A percentile compares a stretch with the other conserved stretches of the same genome.
Evolutionary conservation across 2,113 vertebrate species (phyloP).

Genomic region (Herpailurus yagouaroundi): DNA sequence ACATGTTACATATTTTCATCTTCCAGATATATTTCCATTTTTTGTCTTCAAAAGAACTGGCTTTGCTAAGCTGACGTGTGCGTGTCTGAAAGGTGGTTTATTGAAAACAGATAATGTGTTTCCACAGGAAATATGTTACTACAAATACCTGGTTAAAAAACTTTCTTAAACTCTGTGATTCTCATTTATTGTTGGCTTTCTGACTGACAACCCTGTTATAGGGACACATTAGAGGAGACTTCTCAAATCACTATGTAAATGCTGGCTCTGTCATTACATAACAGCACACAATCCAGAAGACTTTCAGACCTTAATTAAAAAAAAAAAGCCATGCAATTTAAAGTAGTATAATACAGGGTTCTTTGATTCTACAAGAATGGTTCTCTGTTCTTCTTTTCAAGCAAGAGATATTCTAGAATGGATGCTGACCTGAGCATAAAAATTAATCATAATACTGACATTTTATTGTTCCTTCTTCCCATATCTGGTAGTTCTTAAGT

Average conservation of each 20-base stretch:
- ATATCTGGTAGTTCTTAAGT: background rate
- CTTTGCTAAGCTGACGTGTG: background rate
- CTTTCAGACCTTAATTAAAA: background rate
- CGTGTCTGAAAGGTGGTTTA: background rate
- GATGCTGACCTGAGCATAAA: background rate
- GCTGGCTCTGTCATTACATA: background rate
- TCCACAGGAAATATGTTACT: background rate
- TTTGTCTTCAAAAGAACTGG: background rate
- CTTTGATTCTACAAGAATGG: background rate
- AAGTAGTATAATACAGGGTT: background rate
- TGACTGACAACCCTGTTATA: background rate
- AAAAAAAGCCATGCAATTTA: background rate
- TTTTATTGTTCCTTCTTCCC: background rate
- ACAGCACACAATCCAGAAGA: background rate
- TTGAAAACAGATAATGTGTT: background rate
- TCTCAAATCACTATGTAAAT: background rate
- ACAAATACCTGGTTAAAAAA: background rate
- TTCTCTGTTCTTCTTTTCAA: background rate
- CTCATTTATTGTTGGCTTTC: background rate
- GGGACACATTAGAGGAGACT: background rate
- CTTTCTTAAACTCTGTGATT: background rate
- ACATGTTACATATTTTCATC: background rate
- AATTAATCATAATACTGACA: background rate
- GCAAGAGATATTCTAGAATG: background rate
- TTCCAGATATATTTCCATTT: background rate